These are phyloP conservation scores for Pteria penguin DNA, from an alignment of 2,888 invertebrate species.

Conservation along the genomic window DNA sequence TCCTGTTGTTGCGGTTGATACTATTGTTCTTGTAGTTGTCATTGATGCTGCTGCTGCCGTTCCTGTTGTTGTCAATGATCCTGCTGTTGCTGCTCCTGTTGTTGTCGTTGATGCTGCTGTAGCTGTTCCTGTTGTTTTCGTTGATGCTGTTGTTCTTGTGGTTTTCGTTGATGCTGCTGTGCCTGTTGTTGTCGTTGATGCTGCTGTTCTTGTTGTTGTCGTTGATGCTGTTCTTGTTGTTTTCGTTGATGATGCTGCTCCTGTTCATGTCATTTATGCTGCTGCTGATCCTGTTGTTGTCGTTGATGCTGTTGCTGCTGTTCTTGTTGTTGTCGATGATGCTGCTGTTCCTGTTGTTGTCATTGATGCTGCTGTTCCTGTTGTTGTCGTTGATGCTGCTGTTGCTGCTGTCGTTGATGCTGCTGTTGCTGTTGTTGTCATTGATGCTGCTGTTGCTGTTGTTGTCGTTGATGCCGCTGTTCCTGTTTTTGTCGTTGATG, in stretches of 20 bases:
- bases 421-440: neutral
- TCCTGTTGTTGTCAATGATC: no score
- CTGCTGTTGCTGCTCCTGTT: no score
- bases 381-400: neutral
- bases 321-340: neutral
- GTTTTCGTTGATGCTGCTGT: neutral
- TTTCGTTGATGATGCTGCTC: neutral
- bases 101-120: neutral
- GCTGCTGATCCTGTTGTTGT: neutral
- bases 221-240: neutral
- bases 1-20: no score
- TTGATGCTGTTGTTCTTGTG: neutral
- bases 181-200: neutral
- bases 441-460: neutral
- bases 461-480: neutral
- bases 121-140: neutral
- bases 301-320: neutral
- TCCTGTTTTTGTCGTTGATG: neutral
- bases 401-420: neutral
- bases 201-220: neutral
- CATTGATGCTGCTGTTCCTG: neutral
- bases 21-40: no score
- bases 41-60: no score
- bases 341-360: neutral
- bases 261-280: neutral